A percentile compares a stretch with the other conserved stretches of the same genome.
phyloP scores from a whole-genome alignment of 2,888 invertebrate species.

The Metopia argyrocephala region DNA sequence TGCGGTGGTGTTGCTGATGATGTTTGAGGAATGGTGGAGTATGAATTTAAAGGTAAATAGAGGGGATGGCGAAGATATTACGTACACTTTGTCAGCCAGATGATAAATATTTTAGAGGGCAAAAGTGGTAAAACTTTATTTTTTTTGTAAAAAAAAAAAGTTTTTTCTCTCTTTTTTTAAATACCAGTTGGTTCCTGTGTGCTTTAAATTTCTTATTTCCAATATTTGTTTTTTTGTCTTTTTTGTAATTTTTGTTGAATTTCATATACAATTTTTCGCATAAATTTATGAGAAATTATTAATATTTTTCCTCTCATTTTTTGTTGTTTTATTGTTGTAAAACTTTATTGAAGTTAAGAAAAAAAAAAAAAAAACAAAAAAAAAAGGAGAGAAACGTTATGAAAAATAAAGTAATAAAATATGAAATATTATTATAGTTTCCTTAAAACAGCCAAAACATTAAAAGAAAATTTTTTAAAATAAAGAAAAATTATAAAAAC shows the following conservation, averaged over 20 bases:
- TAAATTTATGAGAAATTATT: slow-evolving; percentile 38
- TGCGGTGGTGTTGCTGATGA: background rate
- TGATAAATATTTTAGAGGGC: slow-evolving; percentile 63
- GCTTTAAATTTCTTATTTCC: slow-evolving; percentile 9
- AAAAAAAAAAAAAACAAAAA: no score
- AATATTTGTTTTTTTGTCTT: background rate
- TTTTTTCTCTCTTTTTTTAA: slow-evolving; percentile 22
- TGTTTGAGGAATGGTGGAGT: background rate
- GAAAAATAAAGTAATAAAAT: slow-evolving; percentile 25
- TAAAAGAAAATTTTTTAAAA: background rate
- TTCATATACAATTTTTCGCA: slow-evolving; percentile 15
- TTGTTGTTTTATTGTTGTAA: background rate
- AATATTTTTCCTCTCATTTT: slow-evolving; percentile 29
- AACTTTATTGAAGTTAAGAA: background rate
- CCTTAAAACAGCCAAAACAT: slow-evolving; percentile 1
- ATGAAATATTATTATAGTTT: slow-evolving; percentile 51
- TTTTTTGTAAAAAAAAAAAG: slow-evolving; percentile 8
- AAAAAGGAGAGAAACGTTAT: background rate
- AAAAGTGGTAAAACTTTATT: slow-evolving; percentile 57
- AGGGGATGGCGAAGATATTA: background rate
- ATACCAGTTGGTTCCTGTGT: slow-evolving; percentile 1
- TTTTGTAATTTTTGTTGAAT: background rate
- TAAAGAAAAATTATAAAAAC: background rate
- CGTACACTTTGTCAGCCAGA: slow-evolving; percentile 27
- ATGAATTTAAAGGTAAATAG: background rate